Evolutionary conservation across 2,797 vertebrate genomes (phyloP).

Genomic region (Takifugu ocellatus): DNA sequence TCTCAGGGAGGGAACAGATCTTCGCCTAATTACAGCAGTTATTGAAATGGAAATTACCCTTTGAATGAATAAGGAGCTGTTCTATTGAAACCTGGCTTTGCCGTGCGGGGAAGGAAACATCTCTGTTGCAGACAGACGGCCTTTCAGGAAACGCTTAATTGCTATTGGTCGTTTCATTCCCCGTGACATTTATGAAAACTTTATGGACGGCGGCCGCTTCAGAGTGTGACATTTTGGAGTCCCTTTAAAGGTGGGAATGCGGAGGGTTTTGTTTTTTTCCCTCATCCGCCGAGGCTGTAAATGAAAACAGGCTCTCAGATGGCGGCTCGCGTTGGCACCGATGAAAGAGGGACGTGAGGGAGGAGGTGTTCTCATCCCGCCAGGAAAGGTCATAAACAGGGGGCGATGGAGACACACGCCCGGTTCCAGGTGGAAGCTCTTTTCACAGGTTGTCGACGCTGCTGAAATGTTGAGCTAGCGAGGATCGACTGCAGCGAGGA

Average conservation of each 20-base stretch:
- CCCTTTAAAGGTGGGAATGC: constrained; percentile 64
- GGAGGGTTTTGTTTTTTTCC: constrained; percentile 33
- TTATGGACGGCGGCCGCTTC: constrained; percentile 59
- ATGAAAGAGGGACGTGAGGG: constrained; percentile 65
- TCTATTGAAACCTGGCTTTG: not conserved
- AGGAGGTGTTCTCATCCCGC: constrained; percentile 57
- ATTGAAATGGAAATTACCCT: constrained; percentile 11
- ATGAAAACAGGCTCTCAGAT: constrained; percentile 49
- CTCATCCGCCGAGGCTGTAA: constrained; percentile 16
- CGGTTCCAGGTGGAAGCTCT: constrained; percentile 8
- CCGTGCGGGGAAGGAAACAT: constrained; percentile 10
- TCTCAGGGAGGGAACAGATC: not conserved
- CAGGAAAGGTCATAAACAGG: constrained; percentile 74
- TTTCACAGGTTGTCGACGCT: constrained; percentile 15
- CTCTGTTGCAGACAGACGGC: constrained; percentile 32
- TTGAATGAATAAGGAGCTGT: not conserved
- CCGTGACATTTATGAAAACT: constrained; percentile 75
- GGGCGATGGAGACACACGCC: constrained; percentile 26
- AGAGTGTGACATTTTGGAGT: constrained; percentile 71
- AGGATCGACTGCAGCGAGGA: not conserved
- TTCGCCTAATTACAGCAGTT: not conserved
- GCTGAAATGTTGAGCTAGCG: constrained; percentile 24
- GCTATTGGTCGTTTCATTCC: constrained; percentile 39
- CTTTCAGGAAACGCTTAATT: constrained; percentile 60
- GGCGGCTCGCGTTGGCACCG: constrained; percentile 54